Base-by-base conservation (phyloP, 2,888 invertebrate species). In the Theristus sp. region DNA sequence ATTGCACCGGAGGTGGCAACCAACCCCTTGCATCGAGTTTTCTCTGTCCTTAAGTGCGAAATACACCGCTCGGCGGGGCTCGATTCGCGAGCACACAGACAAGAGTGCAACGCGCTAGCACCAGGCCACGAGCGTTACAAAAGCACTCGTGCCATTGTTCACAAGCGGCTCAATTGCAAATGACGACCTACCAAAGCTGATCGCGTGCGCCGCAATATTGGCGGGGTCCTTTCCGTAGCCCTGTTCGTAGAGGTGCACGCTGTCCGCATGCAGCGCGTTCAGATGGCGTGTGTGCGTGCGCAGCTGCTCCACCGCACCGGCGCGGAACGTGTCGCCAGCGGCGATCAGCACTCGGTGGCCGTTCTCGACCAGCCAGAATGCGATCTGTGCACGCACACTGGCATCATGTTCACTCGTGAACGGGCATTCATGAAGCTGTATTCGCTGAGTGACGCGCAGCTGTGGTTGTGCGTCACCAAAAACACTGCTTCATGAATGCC, bases 201-300 rank as follows among this genome's bases (percentile, higher is more conserved):
- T 91, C 0, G 96, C 96, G 75, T 94, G 93, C 84, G 89, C 85
- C 0, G 98, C 96, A 67, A 99, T 91, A 24, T 90, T 93, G 17
- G 98, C 96, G 0, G 96, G 91, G 79, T 98, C 98, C 76, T 96
- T 96, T n/a, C 87, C 85, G 68, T 96, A 96, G 47, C 96, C 96
- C 77, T 94, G 94, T 78, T 98, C 98, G 72, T 91, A 99, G 0
- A 99, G 80, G 70, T 90, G 85, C 59, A 94, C 94, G 25, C 54
- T 27, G 38, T 55, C 29, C 20, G 94, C 89, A 77, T 96, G 96
- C 62, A 98, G 78, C 10, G 91, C 89, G 77, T 91, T 93, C 68
- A 98, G 81, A 70, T 89, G 89, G 0, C 87, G 80, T 63, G 84
- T 85, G 77, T 98, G 98, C 0, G 98, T 99, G 49, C 94, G 82